Evolutionary conservation across 2,888 invertebrate species (phyloP).

Genomic region (Axea sp.): DNA sequence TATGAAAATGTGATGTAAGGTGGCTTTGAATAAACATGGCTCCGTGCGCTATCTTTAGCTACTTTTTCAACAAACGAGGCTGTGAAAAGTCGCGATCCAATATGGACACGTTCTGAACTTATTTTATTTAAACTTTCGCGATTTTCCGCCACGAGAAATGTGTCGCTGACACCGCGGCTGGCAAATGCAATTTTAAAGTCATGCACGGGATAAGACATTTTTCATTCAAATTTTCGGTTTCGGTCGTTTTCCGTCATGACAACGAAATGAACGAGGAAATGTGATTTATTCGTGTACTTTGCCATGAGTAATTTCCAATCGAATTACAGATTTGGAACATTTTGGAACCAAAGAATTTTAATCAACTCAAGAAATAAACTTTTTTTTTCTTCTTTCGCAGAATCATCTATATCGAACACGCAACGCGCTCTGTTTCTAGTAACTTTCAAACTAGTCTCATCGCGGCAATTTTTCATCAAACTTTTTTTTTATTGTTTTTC

Average conservation of each 20-base stretch:
- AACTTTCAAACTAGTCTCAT: too few species aligned
- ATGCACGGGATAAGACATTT: conserved; percentile 52
- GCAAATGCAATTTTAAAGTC: conserved; percentile 63
- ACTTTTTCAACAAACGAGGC: conserved; percentile 45
- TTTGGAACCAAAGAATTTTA: too few species aligned
- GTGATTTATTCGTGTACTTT: conserved; percentile 50
- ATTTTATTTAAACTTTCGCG: conserved; percentile 75
- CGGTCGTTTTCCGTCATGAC: conserved; percentile 34
- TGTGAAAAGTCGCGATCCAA: conserved; percentile 56
- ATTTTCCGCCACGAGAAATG: conserved; percentile 55
- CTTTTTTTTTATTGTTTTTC: too few species aligned
- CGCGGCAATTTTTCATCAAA: too few species aligned
- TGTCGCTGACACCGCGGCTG: conserved; percentile 48
- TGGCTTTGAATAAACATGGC: conserved; percentile 73
- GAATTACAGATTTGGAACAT: conserved; percentile 1
- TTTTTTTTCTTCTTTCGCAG: too few species aligned
- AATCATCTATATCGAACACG: too few species aligned
- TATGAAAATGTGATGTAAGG: conserved; percentile 70
- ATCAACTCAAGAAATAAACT: too few species aligned
- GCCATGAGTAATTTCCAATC: conserved; percentile 8
- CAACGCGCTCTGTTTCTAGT: too few species aligned
- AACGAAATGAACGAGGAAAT: conserved; percentile 36
- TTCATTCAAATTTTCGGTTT: conserved; percentile 56
- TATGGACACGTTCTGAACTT: conserved; percentile 69
- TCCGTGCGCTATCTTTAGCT: conserved; percentile 36